Percentiles rank a stretch among this genome's conserved stretches.
These are phyloP conservation scores for Oxyteleia sp. DNA, from an alignment of 2,888 invertebrate genomes.

Conservation along the genomic window DNA sequence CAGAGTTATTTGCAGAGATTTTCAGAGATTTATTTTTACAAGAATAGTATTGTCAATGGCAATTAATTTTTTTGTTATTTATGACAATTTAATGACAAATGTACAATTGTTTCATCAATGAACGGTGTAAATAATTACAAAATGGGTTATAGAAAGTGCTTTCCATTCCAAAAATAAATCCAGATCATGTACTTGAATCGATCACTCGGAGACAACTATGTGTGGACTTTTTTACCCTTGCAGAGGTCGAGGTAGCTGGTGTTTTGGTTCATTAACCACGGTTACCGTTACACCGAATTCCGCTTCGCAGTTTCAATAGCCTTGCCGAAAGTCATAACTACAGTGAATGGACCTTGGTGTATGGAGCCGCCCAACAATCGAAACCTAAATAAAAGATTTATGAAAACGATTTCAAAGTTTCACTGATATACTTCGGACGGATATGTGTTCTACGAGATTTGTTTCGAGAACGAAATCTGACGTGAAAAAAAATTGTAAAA, in stretches of 20 bases:
- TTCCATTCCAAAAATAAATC: slow-evolving; percentile 56
- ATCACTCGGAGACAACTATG: slow-evolving; percentile 27
- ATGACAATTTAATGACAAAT: slow-evolving; percentile 1
- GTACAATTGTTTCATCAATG: too few species aligned
- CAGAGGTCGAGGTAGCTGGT: slow-evolving; percentile 62
- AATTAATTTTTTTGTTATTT: slow-evolving; percentile 11
- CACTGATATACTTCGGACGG: slow-evolving; percentile 56
- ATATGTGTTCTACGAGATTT: slow-evolving; percentile 27
- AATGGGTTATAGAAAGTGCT: slow-evolving; percentile 66
- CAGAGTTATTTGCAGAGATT: too few species aligned
- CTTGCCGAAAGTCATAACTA: slow-evolving; percentile 67
- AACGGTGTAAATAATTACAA: slow-evolving; percentile 52
- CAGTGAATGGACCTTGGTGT: slow-evolving; percentile 45
- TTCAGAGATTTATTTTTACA: too few species aligned
- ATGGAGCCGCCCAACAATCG: slow-evolving; percentile 33
- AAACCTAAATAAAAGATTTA: slow-evolving; percentile 51
- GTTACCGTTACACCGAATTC: slow-evolving; percentile 80
- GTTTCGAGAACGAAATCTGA: slow-evolving; percentile 51
- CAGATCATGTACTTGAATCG: slow-evolving; percentile 49
- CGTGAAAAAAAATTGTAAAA: slow-evolving; percentile 26
- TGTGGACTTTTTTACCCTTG: slow-evolving; percentile 51
- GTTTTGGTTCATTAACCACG: slow-evolving; percentile 76
- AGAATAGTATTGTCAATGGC: not conserved
- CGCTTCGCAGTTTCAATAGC: slow-evolving; percentile 72
- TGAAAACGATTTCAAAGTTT: slow-evolving; percentile 54